A percentile compares a stretch with the other conserved stretches of the same genome.
Conservation (phyloP, 2,888 invertebrate genomes). For the Epistrophe grossulariae region DNA sequence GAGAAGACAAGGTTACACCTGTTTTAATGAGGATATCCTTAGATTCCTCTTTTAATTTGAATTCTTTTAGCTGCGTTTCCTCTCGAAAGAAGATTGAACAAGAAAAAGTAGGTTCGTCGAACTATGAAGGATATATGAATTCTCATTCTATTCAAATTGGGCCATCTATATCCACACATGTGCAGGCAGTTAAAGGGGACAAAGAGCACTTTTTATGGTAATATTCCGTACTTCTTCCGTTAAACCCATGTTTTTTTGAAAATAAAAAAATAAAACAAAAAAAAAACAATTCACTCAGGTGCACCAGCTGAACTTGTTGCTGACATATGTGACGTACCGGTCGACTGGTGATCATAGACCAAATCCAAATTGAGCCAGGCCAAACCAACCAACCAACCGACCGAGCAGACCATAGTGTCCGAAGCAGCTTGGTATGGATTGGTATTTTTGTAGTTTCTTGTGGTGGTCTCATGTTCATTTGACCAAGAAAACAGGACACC, state of each 20-base stretch:
- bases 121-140: slow-evolving; percentile 64
- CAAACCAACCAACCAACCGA: slow-evolving; percentile 6
- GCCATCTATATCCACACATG: slow-evolving; percentile 19
- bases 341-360: slow-evolving; percentile 76
- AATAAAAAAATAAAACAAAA: background rate
- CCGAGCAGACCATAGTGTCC: slow-evolving; percentile 25
- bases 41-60: slow-evolving; percentile 41
- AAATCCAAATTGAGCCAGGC: slow-evolving; percentile 61
- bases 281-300: slow-evolving; percentile 49
- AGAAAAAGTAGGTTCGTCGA: slow-evolving; percentile 63
- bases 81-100: background rate
- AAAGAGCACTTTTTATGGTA: slow-evolving; percentile 14
- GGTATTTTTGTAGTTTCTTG: background rate
- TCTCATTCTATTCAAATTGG: slow-evolving; percentile 46
- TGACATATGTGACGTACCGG: slow-evolving; percentile 75
- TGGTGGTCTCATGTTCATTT: slow-evolving; percentile 42
- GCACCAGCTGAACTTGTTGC: slow-evolving; percentile 69
- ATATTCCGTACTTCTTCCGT: slow-evolving; percentile 44
- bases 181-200: background rate
- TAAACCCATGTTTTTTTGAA: slow-evolving; percentile 48
- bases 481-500: slow-evolving; percentile 73
- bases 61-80: slow-evolving; percentile 26
- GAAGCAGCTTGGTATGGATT: slow-evolving; percentile 12
- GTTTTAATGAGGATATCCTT: slow-evolving; percentile 64
- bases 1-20: slow-evolving; percentile 56